phyloP scores from a whole-genome alignment of 2,113 vertebrate genomes.

The Dissostichus mawsoni region DNA sequence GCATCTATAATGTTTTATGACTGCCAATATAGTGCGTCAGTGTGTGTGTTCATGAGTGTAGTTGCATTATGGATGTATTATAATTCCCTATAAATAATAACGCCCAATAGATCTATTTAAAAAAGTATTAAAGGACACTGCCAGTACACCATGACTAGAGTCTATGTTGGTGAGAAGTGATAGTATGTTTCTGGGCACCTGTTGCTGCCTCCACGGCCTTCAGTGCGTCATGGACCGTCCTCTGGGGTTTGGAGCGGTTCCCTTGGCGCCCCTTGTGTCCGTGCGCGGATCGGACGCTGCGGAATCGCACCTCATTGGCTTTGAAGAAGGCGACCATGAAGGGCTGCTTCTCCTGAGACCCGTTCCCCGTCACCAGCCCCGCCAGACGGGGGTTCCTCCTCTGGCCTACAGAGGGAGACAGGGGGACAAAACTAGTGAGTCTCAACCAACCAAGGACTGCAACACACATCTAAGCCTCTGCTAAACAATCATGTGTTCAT shows the following conservation, averaged over 20 bases:
- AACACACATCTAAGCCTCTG: background rate
- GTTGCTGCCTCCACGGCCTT: conserved; percentile 88
- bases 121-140: no score
- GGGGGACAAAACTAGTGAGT: background rate
- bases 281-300: conserved; percentile 89
- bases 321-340: conserved; percentile 98
- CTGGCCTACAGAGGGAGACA: conserved; percentile 84
- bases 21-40: no score
- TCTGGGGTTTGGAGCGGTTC: conserved; percentile 89
- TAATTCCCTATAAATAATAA: no score
- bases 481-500: conserved; percentile 31
- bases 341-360: conserved; percentile 93
- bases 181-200: conserved; percentile 35
- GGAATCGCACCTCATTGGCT: conserved; percentile 92
- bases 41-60: no score
- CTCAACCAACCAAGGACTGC: background rate
- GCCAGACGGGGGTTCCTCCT: conserved; percentile 89
- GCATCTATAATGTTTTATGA: no score
- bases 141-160: background rate
- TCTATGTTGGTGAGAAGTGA: background rate
- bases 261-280: conserved; percentile 89
- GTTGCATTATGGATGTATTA: no score
- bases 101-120: no score
- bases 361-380: conserved; percentile 88
- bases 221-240: conserved; percentile 89